Evolutionary conservation across 2,888 invertebrate species (phyloP).

Genomic region (Diploptera punctata): DNA sequence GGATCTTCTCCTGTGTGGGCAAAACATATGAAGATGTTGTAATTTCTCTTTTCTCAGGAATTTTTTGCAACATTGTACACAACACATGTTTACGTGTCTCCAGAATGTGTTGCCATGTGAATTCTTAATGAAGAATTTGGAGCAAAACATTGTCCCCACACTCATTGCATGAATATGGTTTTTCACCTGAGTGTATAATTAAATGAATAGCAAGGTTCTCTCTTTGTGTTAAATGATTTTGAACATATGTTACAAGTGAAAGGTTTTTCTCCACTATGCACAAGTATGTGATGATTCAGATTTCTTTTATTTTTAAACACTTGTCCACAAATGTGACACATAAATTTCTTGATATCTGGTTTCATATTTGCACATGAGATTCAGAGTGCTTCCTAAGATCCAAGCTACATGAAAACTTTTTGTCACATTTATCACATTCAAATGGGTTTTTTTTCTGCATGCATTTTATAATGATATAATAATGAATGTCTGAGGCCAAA

Average conservation of each 20-base stretch:
- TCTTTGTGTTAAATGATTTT: conserved; percentile 39
- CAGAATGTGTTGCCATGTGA: conserved; percentile 51
- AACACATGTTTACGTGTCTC: conserved; percentile 50
- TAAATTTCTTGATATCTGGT: background rate
- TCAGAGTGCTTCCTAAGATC: background rate
- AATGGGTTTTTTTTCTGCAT: background rate
- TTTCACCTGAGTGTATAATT: conserved; percentile 41
- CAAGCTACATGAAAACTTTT: background rate
- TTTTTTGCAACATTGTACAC: conserved; percentile 51
- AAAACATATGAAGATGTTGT: background rate
- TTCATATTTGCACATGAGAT: background rate
- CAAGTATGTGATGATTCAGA: background rate
- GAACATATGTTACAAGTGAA: conserved; percentile 38
- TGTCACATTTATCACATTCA: background rate
- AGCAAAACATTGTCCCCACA: conserved; percentile 22
- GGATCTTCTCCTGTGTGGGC: background rate
- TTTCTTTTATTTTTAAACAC: background rate
- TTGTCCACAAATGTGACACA: background rate
- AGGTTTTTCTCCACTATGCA: conserved; percentile 41
- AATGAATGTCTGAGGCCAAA: conserved; percentile 40
- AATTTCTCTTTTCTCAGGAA: background rate
- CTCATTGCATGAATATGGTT: conserved; percentile 35
- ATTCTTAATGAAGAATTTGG: conserved; percentile 45
- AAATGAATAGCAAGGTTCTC: conserved; percentile 38
- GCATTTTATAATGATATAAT: background rate